Evolutionary conservation across 2,888 invertebrate species (phyloP), one percentile per base, ranked within the genome.

Genomic region (Drosophila mercatorum): DNA sequence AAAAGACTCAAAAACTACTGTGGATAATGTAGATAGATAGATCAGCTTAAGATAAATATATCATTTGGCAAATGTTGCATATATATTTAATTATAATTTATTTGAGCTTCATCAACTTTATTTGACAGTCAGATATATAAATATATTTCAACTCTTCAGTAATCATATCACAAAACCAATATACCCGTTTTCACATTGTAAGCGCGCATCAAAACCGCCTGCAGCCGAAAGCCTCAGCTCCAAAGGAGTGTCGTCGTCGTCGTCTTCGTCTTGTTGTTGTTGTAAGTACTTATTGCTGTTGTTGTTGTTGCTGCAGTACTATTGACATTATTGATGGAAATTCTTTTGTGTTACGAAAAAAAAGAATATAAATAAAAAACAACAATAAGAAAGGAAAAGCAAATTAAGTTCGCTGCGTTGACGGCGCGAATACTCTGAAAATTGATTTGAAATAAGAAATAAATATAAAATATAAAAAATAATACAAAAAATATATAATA

Each of bases 281-380:
- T 58, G 65, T 41, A 47, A 44, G 57, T 49, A 46, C 44, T 51
- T 49, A n/a, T 51, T 59, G 46, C 53, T 79, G 69, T 74, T 81
- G 68, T 22, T 22, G 22, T 22, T 22, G 77, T 66, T 78, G 76
- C 62, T 61, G 68, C 52, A 67, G 63, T 78, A 73, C 73, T 89
- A 89, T 89, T 89, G 88, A 89, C 88, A 81, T 89, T 89, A 89
- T 89, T 89, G 89, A 89, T 89, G 88, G 89, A 89, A 88, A 89
- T 88, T 88, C 89, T 89, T 89, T 86, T 89, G 89, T 88, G 80
- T 87, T 41, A 55, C 52, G 72, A 71, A 69, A 74, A 72, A 53
- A 68, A 68, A 68, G 47, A 57, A 57, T 43, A 57, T 57, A 57
- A 57, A 57, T 34, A 57, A 59, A 58, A 31, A 40, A 49, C 64